Percentiles rank a stretch among this genome's conserved stretches.
Evolutionary conservation across 2,888 invertebrate genomes (phyloP).

Genomic region (Dexiosoma caninum): DNA sequence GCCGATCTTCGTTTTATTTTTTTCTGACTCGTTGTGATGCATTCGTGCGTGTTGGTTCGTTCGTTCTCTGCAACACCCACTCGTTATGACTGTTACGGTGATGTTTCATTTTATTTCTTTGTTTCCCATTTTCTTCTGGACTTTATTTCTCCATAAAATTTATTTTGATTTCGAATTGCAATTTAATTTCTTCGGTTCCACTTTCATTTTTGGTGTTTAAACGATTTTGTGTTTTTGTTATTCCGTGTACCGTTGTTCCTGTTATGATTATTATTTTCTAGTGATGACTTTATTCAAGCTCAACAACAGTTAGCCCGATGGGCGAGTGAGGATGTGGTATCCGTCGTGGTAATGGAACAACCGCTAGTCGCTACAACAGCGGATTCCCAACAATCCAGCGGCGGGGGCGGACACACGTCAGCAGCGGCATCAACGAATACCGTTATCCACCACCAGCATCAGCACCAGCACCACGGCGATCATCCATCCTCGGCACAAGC

Average conservation of each 20-base stretch:
- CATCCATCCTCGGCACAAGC: conserved; percentile 74
- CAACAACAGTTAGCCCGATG: conserved; percentile 97
- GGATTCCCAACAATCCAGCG: conserved; percentile 79
- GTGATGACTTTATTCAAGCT: conserved; percentile 98
- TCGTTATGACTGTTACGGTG: conserved; percentile 35
- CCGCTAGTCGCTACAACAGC: conserved; percentile 75
- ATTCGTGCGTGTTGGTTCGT: background rate
- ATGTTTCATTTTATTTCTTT: conserved; percentile 13
- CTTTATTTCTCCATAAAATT: background rate
- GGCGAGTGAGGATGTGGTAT: conserved; percentile 92
- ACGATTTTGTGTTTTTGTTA: conserved; percentile 68
- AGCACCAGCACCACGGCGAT: conserved; percentile 77
- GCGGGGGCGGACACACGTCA: conserved; percentile 79
- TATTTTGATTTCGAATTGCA: conserved; percentile 2
- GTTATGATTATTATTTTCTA: conserved; percentile 93
- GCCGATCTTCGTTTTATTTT: background rate
- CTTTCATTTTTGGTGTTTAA: conserved; percentile 44
- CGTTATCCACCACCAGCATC: conserved; percentile 79
- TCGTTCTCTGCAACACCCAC: conserved; percentile 27
- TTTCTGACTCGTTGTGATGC: background rate
- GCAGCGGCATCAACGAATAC: conserved; percentile 79
- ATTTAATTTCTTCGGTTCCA: conserved; percentile 19
- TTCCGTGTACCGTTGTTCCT: conserved; percentile 82
- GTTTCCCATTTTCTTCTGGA: background rate
- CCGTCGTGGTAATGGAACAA: conserved; percentile 80